Evolutionary conservation across 2,888 invertebrate genomes (phyloP).

Genomic region (Ormyrus thymus): DNA sequence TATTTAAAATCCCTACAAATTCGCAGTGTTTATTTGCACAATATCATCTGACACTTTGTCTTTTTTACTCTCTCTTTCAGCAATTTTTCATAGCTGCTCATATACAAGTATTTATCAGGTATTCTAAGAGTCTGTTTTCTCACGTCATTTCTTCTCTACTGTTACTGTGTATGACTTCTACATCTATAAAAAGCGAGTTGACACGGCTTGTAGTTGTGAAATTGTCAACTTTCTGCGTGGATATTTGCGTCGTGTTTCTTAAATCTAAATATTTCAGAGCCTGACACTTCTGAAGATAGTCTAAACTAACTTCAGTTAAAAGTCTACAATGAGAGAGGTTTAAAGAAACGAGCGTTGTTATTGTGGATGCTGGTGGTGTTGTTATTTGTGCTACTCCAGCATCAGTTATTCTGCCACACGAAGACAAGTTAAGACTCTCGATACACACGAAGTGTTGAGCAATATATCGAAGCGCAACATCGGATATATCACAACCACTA

Average conservation of each 20-base stretch:
- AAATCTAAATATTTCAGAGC: constrained; percentile 85
- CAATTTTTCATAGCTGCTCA: constrained; percentile 12
- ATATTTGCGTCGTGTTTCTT: constrained; percentile 80
- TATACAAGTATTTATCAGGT: background rate
- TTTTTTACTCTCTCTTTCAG: background rate
- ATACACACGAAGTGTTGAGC: constrained; percentile 86
- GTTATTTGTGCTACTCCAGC: constrained; percentile 92
- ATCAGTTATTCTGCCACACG: constrained; percentile 92
- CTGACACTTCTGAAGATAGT: constrained; percentile 86
- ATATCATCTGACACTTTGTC: background rate
- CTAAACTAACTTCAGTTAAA: constrained; percentile 88
- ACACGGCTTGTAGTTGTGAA: constrained; percentile 16
- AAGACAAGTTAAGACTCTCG: constrained; percentile 86
- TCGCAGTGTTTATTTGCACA: constrained; percentile 32
- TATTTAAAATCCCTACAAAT: constrained; percentile 26
- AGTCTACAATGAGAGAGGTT: constrained; percentile 89
- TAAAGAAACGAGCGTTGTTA: constrained; percentile 81
- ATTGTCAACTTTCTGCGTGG: constrained; percentile 78
- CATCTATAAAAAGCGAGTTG: constrained; percentile 26
- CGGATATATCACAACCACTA: constrained; percentile 92
- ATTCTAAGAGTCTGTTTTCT: background rate
- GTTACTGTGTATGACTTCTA: background rate
- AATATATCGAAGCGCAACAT: constrained; percentile 87
- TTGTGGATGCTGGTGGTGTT: constrained; percentile 81
- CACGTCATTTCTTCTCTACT: constrained; percentile 29